Evolutionary conservation across 2,113 vertebrate species (phyloP).

Genomic region (Aphyosemion australe): DNA sequence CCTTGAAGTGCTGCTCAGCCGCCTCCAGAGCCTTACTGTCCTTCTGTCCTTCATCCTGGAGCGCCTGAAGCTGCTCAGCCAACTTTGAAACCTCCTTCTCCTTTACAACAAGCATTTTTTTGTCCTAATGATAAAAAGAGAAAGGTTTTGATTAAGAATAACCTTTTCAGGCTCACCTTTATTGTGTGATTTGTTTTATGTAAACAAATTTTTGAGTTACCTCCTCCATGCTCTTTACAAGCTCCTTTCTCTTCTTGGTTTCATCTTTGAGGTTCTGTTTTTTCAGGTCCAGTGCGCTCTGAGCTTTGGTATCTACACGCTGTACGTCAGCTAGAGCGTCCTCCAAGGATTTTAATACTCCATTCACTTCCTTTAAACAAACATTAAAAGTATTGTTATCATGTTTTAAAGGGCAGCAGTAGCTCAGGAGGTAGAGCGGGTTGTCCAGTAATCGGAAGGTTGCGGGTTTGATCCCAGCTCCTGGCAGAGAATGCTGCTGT

Average conservation of each 20-base stretch:
- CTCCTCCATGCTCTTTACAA: conserved; percentile 88
- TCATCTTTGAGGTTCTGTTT: conserved; percentile 89
- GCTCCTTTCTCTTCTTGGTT: conserved; percentile 82
- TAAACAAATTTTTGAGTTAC: conserved; percentile 54
- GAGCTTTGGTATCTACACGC: conserved; percentile 84
- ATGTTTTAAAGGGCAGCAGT: too few relatives aligned
- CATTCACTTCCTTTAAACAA: conserved; percentile 81
- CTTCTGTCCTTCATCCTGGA: conserved; percentile 82
- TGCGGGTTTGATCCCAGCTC: too few relatives aligned
- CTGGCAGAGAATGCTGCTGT: too few relatives aligned
- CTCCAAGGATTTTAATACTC: conserved; percentile 81
- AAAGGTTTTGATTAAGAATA: neutral
- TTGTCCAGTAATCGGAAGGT: too few relatives aligned
- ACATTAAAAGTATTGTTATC: neutral
- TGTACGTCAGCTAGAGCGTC: conserved; percentile 83
- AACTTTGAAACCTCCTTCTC: conserved; percentile 86
- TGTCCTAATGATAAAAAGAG: conserved; percentile 80
- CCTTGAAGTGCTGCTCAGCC: conserved; percentile 90
- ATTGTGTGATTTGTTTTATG: neutral
- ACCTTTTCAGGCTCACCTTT: too few relatives aligned
- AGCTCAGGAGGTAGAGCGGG: too few relatives aligned
- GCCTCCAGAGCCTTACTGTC: conserved; percentile 77
- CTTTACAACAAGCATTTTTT: conserved; percentile 84
- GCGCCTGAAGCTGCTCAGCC: conserved; percentile 69
- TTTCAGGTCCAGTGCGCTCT: conserved; percentile 88